phyloP scores from a whole-genome alignment of 2,113 vertebrate genomes.

The Camelus dromedarius region DNA sequence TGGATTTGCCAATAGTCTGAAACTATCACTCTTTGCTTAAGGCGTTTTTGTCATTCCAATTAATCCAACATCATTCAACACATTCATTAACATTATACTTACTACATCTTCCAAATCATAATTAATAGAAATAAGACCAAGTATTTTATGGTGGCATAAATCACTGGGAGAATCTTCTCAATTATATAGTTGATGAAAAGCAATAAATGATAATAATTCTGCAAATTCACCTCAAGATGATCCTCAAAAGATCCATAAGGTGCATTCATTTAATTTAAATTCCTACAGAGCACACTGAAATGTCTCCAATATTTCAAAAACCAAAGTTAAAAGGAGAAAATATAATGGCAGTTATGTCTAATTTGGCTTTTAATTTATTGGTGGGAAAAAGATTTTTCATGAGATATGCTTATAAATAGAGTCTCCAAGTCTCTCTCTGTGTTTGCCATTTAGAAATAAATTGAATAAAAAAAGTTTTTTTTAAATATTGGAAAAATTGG shows the following conservation, averaged over 20 bases:
- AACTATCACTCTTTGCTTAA: conserved; percentile 73
- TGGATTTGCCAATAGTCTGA: conserved; percentile 55
- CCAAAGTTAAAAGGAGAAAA: conserved; percentile 60
- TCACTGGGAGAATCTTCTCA: conserved; percentile 74
- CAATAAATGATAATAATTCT: conserved; percentile 80
- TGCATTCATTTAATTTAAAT: conserved; percentile 66
- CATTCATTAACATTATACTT: conserved; percentile 78
- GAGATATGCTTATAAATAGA: conserved; percentile 46
- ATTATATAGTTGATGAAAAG: conserved; percentile 81
- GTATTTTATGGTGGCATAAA: conserved; percentile 77
- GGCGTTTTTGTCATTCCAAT: conserved; percentile 79
- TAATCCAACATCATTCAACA: conserved; percentile 81
- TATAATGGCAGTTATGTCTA: conserved; percentile 60
- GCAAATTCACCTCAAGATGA: conserved; percentile 70
- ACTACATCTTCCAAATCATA: conserved; percentile 78
- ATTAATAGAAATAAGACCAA: conserved; percentile 80
- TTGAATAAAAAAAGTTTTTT: not conserved
- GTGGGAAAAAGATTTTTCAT: not conserved
- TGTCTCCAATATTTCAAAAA: conserved; percentile 67
- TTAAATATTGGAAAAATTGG: conserved; percentile 20
- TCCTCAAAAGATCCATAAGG: conserved; percentile 67
- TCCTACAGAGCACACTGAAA: conserved; percentile 61
- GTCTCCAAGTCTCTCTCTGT: conserved; percentile 20
- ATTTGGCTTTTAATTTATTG: conserved; percentile 64
- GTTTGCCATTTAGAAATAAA: conserved; percentile 50